Conservation (phyloP, 2,113 vertebrate genomes). For the Proterorhinus semilunaris region DNA sequence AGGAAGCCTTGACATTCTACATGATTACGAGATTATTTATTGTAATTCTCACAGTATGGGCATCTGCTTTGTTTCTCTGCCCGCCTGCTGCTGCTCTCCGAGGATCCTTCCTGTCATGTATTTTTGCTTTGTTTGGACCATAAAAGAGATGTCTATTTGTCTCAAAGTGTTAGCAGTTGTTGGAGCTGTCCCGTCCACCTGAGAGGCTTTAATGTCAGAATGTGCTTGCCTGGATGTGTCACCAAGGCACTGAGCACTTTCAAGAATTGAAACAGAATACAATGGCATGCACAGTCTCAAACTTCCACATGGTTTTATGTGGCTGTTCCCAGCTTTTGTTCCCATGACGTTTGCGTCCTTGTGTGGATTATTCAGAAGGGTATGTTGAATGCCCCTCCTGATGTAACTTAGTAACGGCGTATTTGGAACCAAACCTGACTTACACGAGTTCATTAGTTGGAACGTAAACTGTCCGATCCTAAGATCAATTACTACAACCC, state of each 20-base stretch:
- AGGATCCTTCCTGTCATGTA: constrained; percentile 17
- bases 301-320: not conserved
- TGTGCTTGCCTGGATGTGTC: not conserved
- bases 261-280: not conserved
- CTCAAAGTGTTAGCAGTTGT: constrained; percentile 18
- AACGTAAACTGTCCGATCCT: too few relatives aligned
- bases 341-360: too few relatives aligned
- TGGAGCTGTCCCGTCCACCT: constrained; percentile 33
- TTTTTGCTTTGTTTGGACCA: constrained; percentile 35
- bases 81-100: constrained; percentile 36
- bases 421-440: too few relatives aligned
- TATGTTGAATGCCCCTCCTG: too few relatives aligned
- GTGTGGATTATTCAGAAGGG: too few relatives aligned
- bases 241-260: not conserved
- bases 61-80: constrained; percentile 48
- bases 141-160: constrained; percentile 46
- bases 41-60: constrained; percentile 36
- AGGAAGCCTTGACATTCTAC: constrained; percentile 35
- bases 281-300: not conserved
- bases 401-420: too few relatives aligned
- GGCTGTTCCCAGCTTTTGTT: too few relatives aligned
- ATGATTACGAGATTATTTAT: constrained; percentile 54
- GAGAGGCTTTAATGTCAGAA: constrained; percentile 8
- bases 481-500: too few relatives aligned
- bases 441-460: too few relatives aligned